phyloP scores from a whole-genome alignment of 2,888 invertebrate species.

The Pheosia tremula region DNA sequence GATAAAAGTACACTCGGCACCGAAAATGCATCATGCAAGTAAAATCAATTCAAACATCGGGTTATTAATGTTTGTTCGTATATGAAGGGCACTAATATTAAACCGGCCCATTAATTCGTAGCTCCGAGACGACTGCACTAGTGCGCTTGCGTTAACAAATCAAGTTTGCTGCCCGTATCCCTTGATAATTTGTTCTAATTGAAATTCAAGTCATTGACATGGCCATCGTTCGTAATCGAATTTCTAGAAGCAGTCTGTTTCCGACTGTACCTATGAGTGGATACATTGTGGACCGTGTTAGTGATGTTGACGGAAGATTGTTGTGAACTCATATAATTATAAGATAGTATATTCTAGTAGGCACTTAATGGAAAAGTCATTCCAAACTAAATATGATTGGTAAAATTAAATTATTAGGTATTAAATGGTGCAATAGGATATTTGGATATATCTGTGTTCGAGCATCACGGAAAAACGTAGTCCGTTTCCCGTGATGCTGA shows the following conservation, averaged over 20 bases:
- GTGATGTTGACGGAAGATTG: neutral
- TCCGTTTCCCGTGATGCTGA: too few relatives aligned
- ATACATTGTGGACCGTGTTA: neutral
- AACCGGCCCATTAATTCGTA: slow-evolving; percentile 30
- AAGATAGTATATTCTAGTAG: too few relatives aligned
- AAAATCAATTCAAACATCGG: slow-evolving; percentile 14
- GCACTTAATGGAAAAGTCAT: too few relatives aligned
- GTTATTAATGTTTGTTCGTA: slow-evolving; percentile 13
- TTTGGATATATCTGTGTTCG: too few relatives aligned
- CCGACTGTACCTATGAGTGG: slow-evolving; percentile 29
- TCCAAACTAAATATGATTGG: too few relatives aligned
- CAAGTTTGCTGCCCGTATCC: slow-evolving; percentile 78
- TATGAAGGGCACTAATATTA: slow-evolving; percentile 26
- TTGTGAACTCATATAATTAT: too few relatives aligned
- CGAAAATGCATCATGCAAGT: neutral
- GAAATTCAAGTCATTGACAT: slow-evolving; percentile 88
- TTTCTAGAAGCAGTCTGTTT: slow-evolving; percentile 64
- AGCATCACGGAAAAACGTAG: neutral
- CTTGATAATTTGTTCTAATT: slow-evolving; percentile 87
- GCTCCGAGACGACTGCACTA: slow-evolving; percentile 18
- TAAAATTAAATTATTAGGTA: too few relatives aligned
- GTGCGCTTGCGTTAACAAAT: slow-evolving; percentile 73
- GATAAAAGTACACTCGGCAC: neutral
- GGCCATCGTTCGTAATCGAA: slow-evolving; percentile 84
- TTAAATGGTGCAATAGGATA: too few relatives aligned